A percentile compares a stretch with the other conserved stretches of the same genome.
These are phyloP conservation scores for Eudemis profundana DNA, from an alignment of 2,888 invertebrate species.

Conservation along the genomic window DNA sequence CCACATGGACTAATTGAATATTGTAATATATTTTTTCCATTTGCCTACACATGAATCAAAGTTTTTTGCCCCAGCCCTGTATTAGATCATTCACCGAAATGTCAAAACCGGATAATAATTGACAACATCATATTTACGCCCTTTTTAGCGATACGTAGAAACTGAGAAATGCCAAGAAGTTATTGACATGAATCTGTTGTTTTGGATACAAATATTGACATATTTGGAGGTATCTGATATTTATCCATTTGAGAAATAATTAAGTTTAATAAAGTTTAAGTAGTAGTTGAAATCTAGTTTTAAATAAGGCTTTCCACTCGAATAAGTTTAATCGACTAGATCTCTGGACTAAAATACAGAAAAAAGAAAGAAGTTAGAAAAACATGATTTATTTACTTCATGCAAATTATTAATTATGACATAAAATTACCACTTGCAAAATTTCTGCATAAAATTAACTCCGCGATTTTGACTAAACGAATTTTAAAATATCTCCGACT, in stretches of 20 bases:
- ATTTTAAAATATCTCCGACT: conserved; percentile 26
- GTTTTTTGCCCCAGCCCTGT: conserved; percentile 52
- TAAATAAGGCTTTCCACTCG: conserved; percentile 2
- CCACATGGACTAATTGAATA: conserved; percentile 32
- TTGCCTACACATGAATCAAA: conserved; percentile 35
- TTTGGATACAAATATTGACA: too few relatives aligned
- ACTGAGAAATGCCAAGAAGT: neutral
- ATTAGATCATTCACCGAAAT: conserved; percentile 71
- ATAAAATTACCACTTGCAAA: neutral
- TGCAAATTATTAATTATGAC: too few relatives aligned
- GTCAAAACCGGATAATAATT: conserved; percentile 61
- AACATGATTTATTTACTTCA: too few relatives aligned
- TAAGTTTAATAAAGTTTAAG: too few relatives aligned
- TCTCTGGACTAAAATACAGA: too few relatives aligned
- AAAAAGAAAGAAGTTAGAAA: too few relatives aligned
- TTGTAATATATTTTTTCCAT: conserved; percentile 38
- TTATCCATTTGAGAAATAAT: too few relatives aligned
- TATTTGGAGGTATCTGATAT: too few relatives aligned
- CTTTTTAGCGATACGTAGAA: conserved; percentile 17
- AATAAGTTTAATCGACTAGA: conserved; percentile 19
- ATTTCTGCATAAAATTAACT: conserved; percentile 3
- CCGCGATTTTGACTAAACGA: conserved; percentile 1
- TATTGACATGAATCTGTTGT: neutral
- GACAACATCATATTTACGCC: conserved; percentile 28
- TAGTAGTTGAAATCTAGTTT: conserved; percentile 20